Conservation (phyloP, 2,888 invertebrate genomes). For the Oscheius sp. region DNA sequence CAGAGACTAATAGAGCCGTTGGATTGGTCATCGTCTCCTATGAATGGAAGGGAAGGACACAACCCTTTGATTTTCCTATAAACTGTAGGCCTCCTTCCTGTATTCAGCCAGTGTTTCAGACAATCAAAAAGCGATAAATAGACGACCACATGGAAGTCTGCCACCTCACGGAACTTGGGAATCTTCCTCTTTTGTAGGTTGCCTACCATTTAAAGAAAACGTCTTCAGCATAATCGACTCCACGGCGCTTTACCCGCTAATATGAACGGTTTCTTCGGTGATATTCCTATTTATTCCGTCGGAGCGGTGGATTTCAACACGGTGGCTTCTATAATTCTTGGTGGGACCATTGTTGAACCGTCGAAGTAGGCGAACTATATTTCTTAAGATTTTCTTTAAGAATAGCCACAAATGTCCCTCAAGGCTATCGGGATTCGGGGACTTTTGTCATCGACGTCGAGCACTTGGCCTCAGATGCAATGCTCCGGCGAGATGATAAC, state of each 20-base stretch:
- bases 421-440: slow-evolving; percentile 54
- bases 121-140: background rate
- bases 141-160: slow-evolving; percentile 8
- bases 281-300: slow-evolving; percentile 48
- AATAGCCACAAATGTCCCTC: slow-evolving; percentile 50
- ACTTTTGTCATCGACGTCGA: slow-evolving; percentile 59
- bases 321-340: slow-evolving; percentile 53
- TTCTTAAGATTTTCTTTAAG: slow-evolving; percentile 37
- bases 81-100: background rate
- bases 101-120: background rate
- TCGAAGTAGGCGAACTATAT: slow-evolving; percentile 15
- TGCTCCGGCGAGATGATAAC: slow-evolving; percentile 56
- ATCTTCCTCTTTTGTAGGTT: slow-evolving; percentile 35
- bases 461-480: slow-evolving; percentile 19
- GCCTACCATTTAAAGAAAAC: background rate
- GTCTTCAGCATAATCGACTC: slow-evolving; percentile 13
- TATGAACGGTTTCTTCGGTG: slow-evolving; percentile 25
- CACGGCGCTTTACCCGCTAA: slow-evolving; percentile 19
- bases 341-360: slow-evolving; percentile 49
- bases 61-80: slow-evolving; percentile 35
- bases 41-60: slow-evolving; percentile 45
- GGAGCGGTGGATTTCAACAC: slow-evolving; percentile 51
- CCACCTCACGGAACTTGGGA: slow-evolving; percentile 41
- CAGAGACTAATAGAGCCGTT: slow-evolving; percentile 22
- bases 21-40: slow-evolving; percentile 48